Conservation (phyloP, 2,113 vertebrate species). For the Pelusios castaneus region DNA sequence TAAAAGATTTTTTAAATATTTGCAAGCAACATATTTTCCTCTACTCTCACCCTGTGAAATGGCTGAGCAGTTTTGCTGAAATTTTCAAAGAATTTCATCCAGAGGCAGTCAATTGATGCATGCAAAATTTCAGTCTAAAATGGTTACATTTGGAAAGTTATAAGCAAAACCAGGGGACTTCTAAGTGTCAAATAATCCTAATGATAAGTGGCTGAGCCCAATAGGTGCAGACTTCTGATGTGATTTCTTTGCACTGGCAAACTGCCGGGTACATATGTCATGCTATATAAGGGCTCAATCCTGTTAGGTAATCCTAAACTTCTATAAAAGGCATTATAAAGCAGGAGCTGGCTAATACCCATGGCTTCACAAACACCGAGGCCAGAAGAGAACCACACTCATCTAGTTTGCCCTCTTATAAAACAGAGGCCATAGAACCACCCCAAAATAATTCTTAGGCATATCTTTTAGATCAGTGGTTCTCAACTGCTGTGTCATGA, state of each 20-base stretch:
- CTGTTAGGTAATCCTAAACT: neutral
- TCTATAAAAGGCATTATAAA: neutral
- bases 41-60: neutral
- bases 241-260: too few relatives aligned
- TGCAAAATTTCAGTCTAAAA: neutral
- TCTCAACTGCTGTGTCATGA: too few relatives aligned
- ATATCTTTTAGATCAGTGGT: too few relatives aligned
- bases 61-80: neutral
- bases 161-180: too few relatives aligned
- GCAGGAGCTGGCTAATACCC: neutral
- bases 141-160: neutral
- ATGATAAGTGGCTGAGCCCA: neutral
- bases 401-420: too few relatives aligned
- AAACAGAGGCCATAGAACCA: too few relatives aligned
- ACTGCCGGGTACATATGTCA: too few relatives aligned
- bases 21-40: neutral
- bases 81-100: accelerated
- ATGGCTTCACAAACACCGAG: neutral
- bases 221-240: too few relatives aligned
- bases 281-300: too few relatives aligned
- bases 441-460: too few relatives aligned
- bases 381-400: too few relatives aligned
- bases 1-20: too few relatives aligned
- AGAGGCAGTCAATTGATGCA: neutral
- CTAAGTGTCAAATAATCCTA: neutral